phyloP scores from a whole-genome alignment of 2,888 invertebrate species.

The Melinopterus prodromus region DNA sequence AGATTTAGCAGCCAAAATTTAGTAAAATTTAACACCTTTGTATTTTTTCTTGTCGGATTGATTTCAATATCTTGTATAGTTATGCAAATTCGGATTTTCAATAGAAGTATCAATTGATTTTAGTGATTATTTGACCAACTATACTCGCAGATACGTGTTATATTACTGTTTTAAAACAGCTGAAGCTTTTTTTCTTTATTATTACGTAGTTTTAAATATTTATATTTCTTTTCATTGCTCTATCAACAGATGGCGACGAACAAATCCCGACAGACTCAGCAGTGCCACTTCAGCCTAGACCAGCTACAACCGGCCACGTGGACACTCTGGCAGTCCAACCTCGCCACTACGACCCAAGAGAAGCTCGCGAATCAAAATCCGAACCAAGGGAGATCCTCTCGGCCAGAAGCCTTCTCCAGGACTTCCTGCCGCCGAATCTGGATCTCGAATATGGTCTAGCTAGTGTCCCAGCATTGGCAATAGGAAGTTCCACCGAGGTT shows the following conservation, averaged over 20 bases:
- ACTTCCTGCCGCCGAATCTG: conserved; percentile 41
- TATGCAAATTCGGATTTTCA: too few relatives aligned
- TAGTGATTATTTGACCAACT: too few relatives aligned
- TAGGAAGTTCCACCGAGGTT: conserved; percentile 56
- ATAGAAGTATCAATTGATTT: too few relatives aligned
- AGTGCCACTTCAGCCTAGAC: conserved; percentile 72
- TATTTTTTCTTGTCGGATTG: too few relatives aligned
- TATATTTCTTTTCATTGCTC: background rate
- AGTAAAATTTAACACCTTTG: too few relatives aligned
- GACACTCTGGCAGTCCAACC: conserved; percentile 78
- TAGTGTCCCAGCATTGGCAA: conserved; percentile 55
- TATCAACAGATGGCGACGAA: conserved; percentile 14
- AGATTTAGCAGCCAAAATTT: too few relatives aligned
- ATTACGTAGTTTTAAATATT: too few relatives aligned
- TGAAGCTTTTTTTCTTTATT: too few relatives aligned
- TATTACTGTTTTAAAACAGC: too few relatives aligned
- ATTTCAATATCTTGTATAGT: too few relatives aligned
- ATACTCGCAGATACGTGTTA: too few relatives aligned
- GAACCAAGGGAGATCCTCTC: conserved; percentile 56
- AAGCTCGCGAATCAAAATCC: conserved; percentile 64
- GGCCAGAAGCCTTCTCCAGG: conserved; percentile 37
- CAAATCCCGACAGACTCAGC: conserved; percentile 60
- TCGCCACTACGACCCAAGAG: conserved; percentile 63
- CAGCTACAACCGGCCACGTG: conserved; percentile 74
- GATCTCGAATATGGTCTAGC: conserved; percentile 51